Conservation (phyloP, 2,113 vertebrate species). For the Scophthalmus maximus region DNA sequence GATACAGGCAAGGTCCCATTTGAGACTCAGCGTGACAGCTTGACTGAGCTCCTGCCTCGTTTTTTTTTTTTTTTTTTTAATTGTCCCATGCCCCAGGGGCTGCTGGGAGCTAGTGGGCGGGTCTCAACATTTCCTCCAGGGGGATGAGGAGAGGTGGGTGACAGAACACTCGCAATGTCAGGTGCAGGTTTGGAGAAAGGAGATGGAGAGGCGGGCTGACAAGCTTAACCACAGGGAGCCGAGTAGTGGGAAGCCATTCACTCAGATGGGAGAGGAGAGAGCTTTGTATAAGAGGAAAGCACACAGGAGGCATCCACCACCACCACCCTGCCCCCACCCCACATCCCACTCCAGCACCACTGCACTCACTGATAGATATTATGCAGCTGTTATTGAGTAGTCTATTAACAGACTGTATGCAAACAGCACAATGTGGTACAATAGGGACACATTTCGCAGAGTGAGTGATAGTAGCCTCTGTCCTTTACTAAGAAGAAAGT, state of each 20-base stretch:
- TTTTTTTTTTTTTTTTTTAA: too few relatives aligned
- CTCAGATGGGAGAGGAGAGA: conserved; percentile 53
- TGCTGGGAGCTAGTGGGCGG: conserved; percentile 72
- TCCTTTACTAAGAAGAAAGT: not conserved
- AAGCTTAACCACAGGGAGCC: conserved; percentile 61
- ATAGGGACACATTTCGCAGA: conserved; percentile 7
- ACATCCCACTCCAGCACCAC: conserved; percentile 11
- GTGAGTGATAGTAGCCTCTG: not conserved
- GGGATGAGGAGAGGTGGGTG: conserved; percentile 58
- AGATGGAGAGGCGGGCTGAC: conserved; percentile 68
- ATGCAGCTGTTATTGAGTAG: conserved; percentile 46
- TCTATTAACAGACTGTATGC: conserved; percentile 50
- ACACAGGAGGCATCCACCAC: conserved; percentile 57
- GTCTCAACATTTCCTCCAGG: conserved; percentile 49
- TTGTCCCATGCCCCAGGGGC: conserved; percentile 72
- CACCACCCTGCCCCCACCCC: too few relatives aligned
- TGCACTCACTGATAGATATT: conserved; percentile 51
- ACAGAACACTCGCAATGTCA: conserved; percentile 75
- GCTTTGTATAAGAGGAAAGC: conserved; percentile 65
- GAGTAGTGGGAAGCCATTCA: conserved; percentile 61
- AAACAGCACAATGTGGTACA: conserved; percentile 22
- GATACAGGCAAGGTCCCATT: conserved; percentile 42
- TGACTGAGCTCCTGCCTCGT: conserved; percentile 63
- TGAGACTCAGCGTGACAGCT: conserved; percentile 60
- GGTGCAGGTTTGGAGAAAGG: conserved; percentile 69